Percentiles rank a stretch among this genome's conserved stretches.
phyloP scores from a whole-genome alignment of 2,113 vertebrate genomes.

The Cromileptes altivelis region DNA sequence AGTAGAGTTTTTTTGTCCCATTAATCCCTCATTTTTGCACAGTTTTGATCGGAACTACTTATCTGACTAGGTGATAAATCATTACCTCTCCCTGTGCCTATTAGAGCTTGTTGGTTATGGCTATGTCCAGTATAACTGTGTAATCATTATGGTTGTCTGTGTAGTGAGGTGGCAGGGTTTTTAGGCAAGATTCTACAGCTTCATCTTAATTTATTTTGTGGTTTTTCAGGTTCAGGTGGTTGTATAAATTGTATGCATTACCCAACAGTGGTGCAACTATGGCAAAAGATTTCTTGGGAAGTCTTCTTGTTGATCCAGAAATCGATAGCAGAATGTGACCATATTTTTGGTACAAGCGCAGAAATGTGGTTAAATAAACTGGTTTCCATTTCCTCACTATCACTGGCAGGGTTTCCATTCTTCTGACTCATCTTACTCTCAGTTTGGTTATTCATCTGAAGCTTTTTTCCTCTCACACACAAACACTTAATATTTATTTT shows the following conservation, averaged over 20 bases:
- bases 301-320: not conserved
- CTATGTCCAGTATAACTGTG: not conserved
- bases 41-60: not conserved
- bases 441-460: slow-evolving; percentile 24
- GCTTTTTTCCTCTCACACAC: not conserved
- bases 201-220: not conserved
- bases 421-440: slow-evolving; percentile 31
- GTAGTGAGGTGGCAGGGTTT: not conserved
- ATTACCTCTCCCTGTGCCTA: not conserved
- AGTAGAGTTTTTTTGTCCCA: not conserved
- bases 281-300: not conserved
- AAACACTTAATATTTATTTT: not conserved
- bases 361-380: not conserved
- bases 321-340: not conserved
- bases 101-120: not conserved
- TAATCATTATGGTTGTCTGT: not conserved
- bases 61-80: not conserved
- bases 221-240: not conserved
- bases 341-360: not conserved
- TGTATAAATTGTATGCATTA: not conserved
- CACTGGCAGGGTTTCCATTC: slow-evolving; percentile 8
- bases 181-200: not conserved
- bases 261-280: not conserved
- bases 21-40: not conserved
- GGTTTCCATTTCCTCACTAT: slow-evolving; percentile 36